Evolutionary conservation across 2,888 invertebrate species (phyloP).

Genomic region (Phytoseiulus persimilis): DNA sequence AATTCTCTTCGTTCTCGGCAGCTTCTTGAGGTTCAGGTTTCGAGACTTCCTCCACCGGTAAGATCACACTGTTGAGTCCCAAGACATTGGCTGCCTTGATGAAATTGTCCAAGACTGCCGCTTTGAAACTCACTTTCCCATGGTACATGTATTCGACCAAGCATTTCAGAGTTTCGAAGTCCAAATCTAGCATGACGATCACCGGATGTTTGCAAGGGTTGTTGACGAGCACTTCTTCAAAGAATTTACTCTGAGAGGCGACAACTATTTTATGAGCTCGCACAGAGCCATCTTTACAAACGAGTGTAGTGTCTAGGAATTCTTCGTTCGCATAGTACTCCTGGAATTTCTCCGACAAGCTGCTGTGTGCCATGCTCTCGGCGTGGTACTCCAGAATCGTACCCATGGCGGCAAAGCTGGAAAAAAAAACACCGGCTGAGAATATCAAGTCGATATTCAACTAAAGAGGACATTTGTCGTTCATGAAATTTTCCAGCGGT

Average conservation of each 20-base stretch:
- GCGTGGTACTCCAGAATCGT: slow-evolving; percentile 10
- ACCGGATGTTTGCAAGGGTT: slow-evolving; percentile 31
- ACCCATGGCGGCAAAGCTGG: not conserved
- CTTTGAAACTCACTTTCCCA: slow-evolving; percentile 30
- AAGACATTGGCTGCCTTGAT: slow-evolving; percentile 19
- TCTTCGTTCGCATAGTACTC: slow-evolving; percentile 15
- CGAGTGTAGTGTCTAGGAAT: slow-evolving; percentile 16
- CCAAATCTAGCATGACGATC: slow-evolving; percentile 18
- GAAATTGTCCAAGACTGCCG: slow-evolving; percentile 11
- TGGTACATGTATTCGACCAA: slow-evolving; percentile 32
- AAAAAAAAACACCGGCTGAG: not conserved
- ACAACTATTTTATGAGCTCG: slow-evolving; percentile 22
- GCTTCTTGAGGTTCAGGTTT: not conserved
- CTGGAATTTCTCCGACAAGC: not conserved
- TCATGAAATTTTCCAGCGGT: no score
- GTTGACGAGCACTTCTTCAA: slow-evolving; percentile 19
- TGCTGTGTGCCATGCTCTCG: not conserved
- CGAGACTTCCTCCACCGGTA: not conserved
- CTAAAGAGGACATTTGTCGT: no score
- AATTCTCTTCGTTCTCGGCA: not conserved
- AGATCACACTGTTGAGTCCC: slow-evolving; percentile 13
- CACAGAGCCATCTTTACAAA: slow-evolving; percentile 23
- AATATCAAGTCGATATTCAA: no score
- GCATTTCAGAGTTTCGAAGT: slow-evolving; percentile 12
- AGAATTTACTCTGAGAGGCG: slow-evolving; percentile 20